Evolutionary conservation across 2,113 vertebrate genomes (phyloP).

Genomic region (Apteryx mantelli): DNA sequence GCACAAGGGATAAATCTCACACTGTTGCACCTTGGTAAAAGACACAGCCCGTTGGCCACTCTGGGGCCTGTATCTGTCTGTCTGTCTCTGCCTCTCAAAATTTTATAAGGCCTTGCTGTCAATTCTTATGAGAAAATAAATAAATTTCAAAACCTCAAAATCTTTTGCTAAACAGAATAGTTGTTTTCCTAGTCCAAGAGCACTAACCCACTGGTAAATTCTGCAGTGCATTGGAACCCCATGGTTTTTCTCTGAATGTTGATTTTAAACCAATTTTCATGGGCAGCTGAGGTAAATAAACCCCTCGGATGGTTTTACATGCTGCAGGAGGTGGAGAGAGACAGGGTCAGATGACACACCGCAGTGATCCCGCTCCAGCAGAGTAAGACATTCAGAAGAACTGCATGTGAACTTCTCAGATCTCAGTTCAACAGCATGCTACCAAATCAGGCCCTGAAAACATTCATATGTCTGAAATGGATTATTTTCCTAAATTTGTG

Average conservation of each 20-base stretch:
- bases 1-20: background rate
- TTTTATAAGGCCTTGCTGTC: conserved; percentile 14
- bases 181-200: conserved; percentile 56
- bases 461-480: background rate
- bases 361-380: conserved; percentile 43
- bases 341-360: background rate
- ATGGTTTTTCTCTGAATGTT: conserved; percentile 8
- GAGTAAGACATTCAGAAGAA: background rate
- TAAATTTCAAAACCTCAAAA: conserved; percentile 33
- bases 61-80: background rate
- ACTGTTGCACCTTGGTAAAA: background rate
- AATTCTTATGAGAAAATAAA: conserved; percentile 38
- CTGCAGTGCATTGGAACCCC: conserved; percentile 36
- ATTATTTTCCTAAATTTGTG: background rate
- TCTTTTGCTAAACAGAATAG: conserved; percentile 23
- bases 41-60: background rate
- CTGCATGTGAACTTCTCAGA: background rate
- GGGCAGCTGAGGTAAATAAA: conserved; percentile 58
- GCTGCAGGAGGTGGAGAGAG: background rate
- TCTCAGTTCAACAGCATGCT: conserved; percentile 2
- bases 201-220: conserved; percentile 38
- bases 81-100: background rate
- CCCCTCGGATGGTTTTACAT: background rate
- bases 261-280: conserved; percentile 47
- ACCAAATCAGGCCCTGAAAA: background rate